phyloP scores from a whole-genome alignment of 2,797 vertebrate genomes.

The Halcyon smyrnensis region DNA sequence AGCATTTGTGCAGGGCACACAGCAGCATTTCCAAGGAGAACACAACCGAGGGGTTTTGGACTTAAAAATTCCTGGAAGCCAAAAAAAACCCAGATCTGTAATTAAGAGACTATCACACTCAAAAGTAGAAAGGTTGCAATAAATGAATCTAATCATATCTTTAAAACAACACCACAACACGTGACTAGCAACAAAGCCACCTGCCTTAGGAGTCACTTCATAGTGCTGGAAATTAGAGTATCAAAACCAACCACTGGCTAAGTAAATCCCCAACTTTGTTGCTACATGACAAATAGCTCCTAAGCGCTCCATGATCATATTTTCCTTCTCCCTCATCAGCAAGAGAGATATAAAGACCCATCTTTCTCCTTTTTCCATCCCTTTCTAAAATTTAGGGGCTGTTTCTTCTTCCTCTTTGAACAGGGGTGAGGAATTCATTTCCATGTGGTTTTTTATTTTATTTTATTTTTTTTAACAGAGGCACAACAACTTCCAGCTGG shows the following conservation, averaged over 20 bases:
- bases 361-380: not conserved
- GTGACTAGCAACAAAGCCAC: not conserved
- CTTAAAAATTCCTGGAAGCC: not conserved
- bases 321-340: not conserved
- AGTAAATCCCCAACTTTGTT: constrained; percentile 19
- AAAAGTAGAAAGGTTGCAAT: not conserved
- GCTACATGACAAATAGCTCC: not conserved
- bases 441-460: not conserved
- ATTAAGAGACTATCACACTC: constrained; percentile 7
- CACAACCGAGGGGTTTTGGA: not conserved
- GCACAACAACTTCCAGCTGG: constrained; percentile 4
- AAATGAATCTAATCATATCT: constrained; percentile 26
- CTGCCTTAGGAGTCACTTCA: not conserved
- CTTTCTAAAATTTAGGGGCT: not conserved
- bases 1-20: not conserved
- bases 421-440: not conserved
- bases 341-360: not conserved
- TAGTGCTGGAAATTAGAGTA: not conserved
- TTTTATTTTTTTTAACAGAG: not conserved
- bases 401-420: not conserved
- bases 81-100: not conserved
- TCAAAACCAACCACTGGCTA: constrained; percentile 1
- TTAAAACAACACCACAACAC: not conserved
- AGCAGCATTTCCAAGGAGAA: not conserved
- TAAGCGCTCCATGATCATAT: not conserved